phyloP scores from a whole-genome alignment of 2,113 vertebrate species.

The Chionis minor region DNA sequence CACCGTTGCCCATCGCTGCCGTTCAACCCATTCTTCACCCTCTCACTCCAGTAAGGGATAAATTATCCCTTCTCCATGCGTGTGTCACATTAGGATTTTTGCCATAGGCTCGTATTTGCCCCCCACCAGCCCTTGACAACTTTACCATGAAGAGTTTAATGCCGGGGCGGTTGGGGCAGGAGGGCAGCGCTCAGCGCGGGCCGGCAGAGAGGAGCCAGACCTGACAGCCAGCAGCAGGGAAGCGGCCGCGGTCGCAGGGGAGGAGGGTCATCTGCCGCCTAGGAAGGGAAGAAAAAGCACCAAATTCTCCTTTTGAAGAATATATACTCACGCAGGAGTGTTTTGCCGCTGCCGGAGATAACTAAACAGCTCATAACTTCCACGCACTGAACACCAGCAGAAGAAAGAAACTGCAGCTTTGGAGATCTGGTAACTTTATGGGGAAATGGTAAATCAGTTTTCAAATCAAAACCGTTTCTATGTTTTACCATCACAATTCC shows the following conservation, averaged over 20 bases:
- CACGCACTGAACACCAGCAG: slow-evolving; percentile 1
- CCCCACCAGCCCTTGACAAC: not conserved
- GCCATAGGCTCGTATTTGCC: not conserved
- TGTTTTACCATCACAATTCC: not conserved
- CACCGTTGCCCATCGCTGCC: rapidly evolving
- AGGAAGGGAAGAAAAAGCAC: not conserved
- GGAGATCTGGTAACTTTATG: not conserved
- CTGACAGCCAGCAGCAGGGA: not conserved
- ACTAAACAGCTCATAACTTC: not conserved
- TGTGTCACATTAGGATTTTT: not conserved
- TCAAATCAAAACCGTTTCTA: not conserved
- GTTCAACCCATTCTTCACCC: not conserved
- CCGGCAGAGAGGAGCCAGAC: not conserved
- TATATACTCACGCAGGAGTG: rapidly evolving
- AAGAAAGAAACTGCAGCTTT: not conserved
- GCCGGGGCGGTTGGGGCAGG: rapidly evolving
- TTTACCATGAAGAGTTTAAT: not conserved
- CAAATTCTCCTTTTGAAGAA: not conserved
- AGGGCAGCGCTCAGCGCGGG: not conserved
- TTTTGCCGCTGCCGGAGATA: not conserved
- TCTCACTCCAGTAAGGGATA: not conserved
- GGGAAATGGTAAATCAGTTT: not conserved
- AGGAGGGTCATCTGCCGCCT: not conserved
- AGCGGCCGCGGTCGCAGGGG: not conserved
- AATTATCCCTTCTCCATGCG: not conserved